Evolutionary conservation across 2,797 vertebrate genomes (phyloP).

Genomic region (Sebastes minor): DNA sequence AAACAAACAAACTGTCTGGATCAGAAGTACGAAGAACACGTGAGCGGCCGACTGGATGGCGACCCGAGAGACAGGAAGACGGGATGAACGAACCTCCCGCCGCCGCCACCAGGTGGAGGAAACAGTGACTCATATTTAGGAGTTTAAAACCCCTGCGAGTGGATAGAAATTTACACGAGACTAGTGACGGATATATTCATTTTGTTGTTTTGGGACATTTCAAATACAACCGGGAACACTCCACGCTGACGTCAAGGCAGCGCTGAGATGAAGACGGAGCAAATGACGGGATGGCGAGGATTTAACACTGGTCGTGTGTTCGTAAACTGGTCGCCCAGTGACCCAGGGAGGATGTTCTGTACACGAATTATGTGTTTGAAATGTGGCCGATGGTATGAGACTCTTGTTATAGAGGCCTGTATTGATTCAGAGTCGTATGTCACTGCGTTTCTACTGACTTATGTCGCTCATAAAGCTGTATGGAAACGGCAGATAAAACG

Average conservation of each 20-base stretch:
- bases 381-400: background rate
- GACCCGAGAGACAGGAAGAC: slow-evolving; percentile 14
- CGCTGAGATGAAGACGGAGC: background rate
- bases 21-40: slow-evolving; percentile 37
- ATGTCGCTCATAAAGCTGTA: too few relatives aligned
- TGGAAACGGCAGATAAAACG: too few relatives aligned
- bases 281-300: background rate
- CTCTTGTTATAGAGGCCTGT: background rate
- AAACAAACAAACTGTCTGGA: slow-evolving; percentile 46
- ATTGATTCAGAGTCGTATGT: background rate
- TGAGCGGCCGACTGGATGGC: slow-evolving; percentile 22
- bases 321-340: background rate
- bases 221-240: slow-evolving; percentile 10
- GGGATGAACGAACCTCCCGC: background rate
- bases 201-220: slow-evolving; percentile 5
- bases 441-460: too few relatives aligned
- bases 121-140: slow-evolving; percentile 14
- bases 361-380: background rate
- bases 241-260: background rate
- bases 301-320: background rate
- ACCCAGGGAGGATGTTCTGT: background rate
- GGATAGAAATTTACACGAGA: slow-evolving; percentile 10
- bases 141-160: slow-evolving; percentile 36
- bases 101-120: slow-evolving; percentile 1
- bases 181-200: background rate